Percentiles rank a stretch among this genome's conserved stretches.
Evolutionary conservation across 2,113 vertebrate species (phyloP).

Genomic region (Rhinolophus ferrumequinum): DNA sequence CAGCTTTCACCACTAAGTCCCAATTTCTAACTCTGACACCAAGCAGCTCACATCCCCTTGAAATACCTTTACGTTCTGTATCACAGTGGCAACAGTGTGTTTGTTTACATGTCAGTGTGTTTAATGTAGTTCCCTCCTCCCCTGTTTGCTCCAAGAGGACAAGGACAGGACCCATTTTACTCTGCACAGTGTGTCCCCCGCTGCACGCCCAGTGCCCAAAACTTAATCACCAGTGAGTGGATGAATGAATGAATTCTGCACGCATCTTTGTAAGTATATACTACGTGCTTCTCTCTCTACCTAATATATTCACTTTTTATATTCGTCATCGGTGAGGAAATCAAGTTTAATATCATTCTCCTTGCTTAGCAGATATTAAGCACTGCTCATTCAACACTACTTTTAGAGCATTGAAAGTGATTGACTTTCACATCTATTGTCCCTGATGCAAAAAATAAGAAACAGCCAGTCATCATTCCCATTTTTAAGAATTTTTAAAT

Average conservation of each 20-base stretch:
- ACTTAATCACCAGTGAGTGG: background rate
- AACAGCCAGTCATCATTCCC: background rate
- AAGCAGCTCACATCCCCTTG: background rate
- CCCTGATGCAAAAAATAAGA: background rate
- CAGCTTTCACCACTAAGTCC: background rate
- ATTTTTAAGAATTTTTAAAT: background rate
- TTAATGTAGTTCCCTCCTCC: background rate
- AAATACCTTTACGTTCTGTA: background rate
- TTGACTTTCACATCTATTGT: background rate
- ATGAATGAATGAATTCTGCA: background rate
- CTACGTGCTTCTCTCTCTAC: background rate
- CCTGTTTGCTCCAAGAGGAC: background rate
- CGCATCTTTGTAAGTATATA: background rate
- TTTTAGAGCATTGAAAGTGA: background rate
- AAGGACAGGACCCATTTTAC: background rate
- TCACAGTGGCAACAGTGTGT: background rate
- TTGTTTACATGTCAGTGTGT: background rate
- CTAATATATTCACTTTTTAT: background rate
- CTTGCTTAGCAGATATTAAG: background rate
- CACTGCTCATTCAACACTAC: background rate
- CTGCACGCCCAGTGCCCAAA: fast-evolving
- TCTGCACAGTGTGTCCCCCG: too few relatives aligned
- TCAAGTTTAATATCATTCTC: background rate
- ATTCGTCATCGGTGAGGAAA: background rate
- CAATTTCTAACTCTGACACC: background rate